phyloP scores from a whole-genome alignment of 2,797 vertebrate genomes.

The Enteromius paludinosus region DNA sequence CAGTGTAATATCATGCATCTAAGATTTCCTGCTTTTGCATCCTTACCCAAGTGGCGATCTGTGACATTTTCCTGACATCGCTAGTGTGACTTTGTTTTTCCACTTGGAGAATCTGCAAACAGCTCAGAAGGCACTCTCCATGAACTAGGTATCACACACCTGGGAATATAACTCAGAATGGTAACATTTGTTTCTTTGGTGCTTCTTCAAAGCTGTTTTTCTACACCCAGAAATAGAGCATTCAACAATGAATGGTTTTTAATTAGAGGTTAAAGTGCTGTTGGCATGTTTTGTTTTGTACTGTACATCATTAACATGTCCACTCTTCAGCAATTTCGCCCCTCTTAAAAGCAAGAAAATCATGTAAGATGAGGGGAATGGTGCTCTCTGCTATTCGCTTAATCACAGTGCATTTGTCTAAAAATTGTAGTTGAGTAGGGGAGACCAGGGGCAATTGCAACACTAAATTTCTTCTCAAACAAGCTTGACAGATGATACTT shows the following conservation, averaged over 20 bases:
- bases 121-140: slow-evolving; percentile 17
- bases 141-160: slow-evolving; percentile 23
- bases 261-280: not conserved
- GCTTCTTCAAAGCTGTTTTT: not conserved
- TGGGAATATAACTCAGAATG: slow-evolving; percentile 4
- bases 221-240: not conserved
- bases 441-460: slow-evolving; percentile 8
- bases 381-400: not conserved
- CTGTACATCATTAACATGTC: not conserved
- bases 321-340: not conserved
- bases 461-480: slow-evolving; percentile 17
- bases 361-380: not conserved
- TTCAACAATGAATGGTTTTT: not conserved
- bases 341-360: slow-evolving; percentile 1
- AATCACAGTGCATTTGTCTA: slow-evolving; percentile 13
- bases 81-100: slow-evolving; percentile 6
- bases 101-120: slow-evolving; percentile 34
- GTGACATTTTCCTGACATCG: slow-evolving; percentile 15
- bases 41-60: slow-evolving; percentile 15
- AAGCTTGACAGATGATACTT: slow-evolving; percentile 7
- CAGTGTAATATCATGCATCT: slow-evolving; percentile 28
- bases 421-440: not conserved
- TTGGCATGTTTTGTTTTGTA: not conserved
- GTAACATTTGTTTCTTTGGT: not conserved
- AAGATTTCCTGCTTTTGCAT: slow-evolving; percentile 25